phyloP scores from a whole-genome alignment of 2,113 vertebrate species.

The Ciconia stormi region DNA sequence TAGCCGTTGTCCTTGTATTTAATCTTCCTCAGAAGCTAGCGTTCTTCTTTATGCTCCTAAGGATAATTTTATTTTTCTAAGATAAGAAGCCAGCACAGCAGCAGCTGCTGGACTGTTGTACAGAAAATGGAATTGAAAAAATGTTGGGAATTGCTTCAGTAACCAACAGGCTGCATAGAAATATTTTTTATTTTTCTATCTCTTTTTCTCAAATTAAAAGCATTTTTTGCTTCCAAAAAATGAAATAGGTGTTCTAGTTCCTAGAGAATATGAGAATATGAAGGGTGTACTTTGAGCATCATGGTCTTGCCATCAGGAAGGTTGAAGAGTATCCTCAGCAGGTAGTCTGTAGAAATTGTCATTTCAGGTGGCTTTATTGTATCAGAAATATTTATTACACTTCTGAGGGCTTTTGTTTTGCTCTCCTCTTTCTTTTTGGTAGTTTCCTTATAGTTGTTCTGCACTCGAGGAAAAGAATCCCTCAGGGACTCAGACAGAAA shows the following conservation, averaged over 20 bases:
- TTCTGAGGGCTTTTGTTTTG: not conserved
- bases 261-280: not conserved
- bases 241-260: not conserved
- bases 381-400: fast-evolving
- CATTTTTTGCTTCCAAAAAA: not conserved
- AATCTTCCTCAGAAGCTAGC: not conserved
- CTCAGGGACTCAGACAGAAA: not conserved
- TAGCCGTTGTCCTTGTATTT: not conserved
- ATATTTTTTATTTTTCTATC: not conserved
- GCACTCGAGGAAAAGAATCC: not conserved
- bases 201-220: not conserved
- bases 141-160: not conserved
- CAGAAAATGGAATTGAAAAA: not conserved
- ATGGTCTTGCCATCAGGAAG: not conserved
- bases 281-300: not conserved
- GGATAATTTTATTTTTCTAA: not conserved
- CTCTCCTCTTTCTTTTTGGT: not conserved
- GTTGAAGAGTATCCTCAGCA: not conserved
- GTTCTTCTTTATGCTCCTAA: not conserved
- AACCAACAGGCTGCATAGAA: not conserved
- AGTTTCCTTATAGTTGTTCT: not conserved
- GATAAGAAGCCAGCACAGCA: not conserved
- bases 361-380: not conserved
- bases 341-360: not conserved
- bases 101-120: not conserved